phyloP scores from a whole-genome alignment of 2,113 vertebrate genomes.

The Dendropsophus ebraccatus region DNA sequence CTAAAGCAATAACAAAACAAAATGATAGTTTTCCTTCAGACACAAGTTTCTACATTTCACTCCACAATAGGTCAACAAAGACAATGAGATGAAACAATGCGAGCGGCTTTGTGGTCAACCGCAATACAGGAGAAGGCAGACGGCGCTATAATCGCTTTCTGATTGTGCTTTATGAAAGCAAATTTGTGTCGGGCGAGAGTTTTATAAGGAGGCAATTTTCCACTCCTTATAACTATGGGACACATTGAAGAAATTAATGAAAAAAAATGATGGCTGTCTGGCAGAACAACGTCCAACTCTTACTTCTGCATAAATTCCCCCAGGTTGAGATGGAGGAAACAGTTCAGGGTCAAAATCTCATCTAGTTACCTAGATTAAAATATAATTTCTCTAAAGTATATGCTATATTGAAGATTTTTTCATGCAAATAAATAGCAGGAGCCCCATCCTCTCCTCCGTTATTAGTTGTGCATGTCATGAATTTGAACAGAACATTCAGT shows the following conservation, averaged over 20 bases:
- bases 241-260: slow-evolving; percentile 86
- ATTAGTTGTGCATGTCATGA: slow-evolving; percentile 74
- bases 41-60: slow-evolving; percentile 71
- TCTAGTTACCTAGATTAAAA: slow-evolving; percentile 94
- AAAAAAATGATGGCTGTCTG: slow-evolving; percentile 78
- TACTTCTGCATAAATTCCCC: slow-evolving; percentile 85
- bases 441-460: slow-evolving; percentile 75
- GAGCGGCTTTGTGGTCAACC: slow-evolving; percentile 67
- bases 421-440: slow-evolving; percentile 89
- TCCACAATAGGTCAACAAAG: slow-evolving; percentile 80
- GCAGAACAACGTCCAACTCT: slow-evolving; percentile 71
- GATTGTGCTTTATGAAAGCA: slow-evolving; percentile 83
- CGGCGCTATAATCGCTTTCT: slow-evolving; percentile 73
- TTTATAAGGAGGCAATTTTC: slow-evolving; percentile 77
- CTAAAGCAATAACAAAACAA: background rate
- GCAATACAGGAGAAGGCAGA: slow-evolving; percentile 69
- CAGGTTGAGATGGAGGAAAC: slow-evolving; percentile 77
- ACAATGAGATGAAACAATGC: slow-evolving; percentile 73
- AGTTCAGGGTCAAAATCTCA: slow-evolving; percentile 90
- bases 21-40: background rate
- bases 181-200: slow-evolving; percentile 76
- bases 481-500: slow-evolving; percentile 77
- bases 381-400: slow-evolving; percentile 85
- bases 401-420: slow-evolving; percentile 84
- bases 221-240: slow-evolving; percentile 71